Conservation (phyloP, 2,797 vertebrate genomes). For the Sphenodon punctatus region DNA sequence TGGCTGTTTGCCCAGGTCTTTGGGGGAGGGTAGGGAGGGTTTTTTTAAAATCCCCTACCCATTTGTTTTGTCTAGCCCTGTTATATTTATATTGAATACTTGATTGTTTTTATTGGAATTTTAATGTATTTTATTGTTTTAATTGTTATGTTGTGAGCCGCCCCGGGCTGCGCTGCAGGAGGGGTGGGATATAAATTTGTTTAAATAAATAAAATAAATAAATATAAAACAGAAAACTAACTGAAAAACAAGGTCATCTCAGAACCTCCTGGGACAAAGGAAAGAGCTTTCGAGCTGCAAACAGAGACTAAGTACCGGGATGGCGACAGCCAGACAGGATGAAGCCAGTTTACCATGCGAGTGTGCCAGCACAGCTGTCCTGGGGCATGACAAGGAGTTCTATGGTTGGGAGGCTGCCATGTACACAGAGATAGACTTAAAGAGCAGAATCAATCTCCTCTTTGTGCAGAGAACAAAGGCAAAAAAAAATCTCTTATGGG, state of each 20-base stretch:
- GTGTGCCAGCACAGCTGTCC: neutral
- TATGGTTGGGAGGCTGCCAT: rapidly evolving
- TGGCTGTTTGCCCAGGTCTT: no score
- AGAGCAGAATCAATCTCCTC: neutral
- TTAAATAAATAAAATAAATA: no score
- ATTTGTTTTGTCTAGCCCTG: no score
- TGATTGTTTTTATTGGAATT: no score
- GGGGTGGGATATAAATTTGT: no score
- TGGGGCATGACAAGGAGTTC: neutral
- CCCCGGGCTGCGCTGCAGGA: no score
- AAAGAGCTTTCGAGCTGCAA: neutral
- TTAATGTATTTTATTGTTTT: no score
- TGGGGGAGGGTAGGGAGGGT: no score
- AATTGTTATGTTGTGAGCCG: no score
- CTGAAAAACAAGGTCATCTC: neutral
- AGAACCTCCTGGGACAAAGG: neutral
- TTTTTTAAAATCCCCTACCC: no score
- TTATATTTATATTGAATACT: no score
- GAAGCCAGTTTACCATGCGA: neutral
- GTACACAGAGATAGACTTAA: neutral
- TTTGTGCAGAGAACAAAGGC: neutral
- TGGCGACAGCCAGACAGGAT: neutral
- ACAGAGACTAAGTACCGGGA: neutral
- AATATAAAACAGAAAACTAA: no score
- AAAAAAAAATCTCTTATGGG: neutral